These are phyloP conservation scores for Lucifuga dentata DNA, from an alignment of 2,113 vertebrate species.

Conservation along the genomic window DNA sequence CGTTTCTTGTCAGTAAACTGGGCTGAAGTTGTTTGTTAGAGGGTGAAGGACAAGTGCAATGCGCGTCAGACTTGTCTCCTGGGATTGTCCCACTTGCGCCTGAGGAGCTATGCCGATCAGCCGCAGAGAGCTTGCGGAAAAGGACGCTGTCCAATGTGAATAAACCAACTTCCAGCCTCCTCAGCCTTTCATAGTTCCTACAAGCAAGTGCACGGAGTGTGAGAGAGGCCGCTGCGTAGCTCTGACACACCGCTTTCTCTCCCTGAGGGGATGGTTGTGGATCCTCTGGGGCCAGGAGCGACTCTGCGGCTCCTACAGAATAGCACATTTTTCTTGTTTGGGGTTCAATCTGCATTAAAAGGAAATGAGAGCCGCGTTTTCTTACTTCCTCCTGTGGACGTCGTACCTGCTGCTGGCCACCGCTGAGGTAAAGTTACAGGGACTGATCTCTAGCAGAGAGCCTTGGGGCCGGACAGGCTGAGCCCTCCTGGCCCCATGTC, in stretches of 20 bases:
- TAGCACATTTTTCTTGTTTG: conserved; percentile 82
- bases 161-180: conserved; percentile 47
- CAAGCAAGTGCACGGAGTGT: conserved; percentile 62
- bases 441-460: conserved; percentile 1
- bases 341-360: conserved; percentile 84
- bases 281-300: conserved; percentile 89
- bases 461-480: not conserved
- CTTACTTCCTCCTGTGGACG: conserved; percentile 90
- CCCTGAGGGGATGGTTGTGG: conserved; percentile 94
- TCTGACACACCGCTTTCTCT: conserved; percentile 76
- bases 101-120: conserved; percentile 86
- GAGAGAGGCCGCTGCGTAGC: conserved; percentile 49
- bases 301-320: conserved; percentile 89
- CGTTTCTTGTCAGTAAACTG: conserved; percentile 17
- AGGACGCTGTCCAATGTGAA: conserved; percentile 67
- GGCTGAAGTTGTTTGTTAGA: conserved; percentile 36
- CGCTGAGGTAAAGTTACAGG: conserved; percentile 88
- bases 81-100: conserved; percentile 84
- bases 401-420: conserved; percentile 88
- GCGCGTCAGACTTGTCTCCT: conserved; percentile 65
- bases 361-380: conserved; percentile 95
- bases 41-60: conserved; percentile 75
- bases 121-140: conserved; percentile 59
- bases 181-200: conserved; percentile 30
- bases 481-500: conserved; percentile 22